Conservation (phyloP, 1,140 invertebrate species). For the Bombus breviceps region DNA sequence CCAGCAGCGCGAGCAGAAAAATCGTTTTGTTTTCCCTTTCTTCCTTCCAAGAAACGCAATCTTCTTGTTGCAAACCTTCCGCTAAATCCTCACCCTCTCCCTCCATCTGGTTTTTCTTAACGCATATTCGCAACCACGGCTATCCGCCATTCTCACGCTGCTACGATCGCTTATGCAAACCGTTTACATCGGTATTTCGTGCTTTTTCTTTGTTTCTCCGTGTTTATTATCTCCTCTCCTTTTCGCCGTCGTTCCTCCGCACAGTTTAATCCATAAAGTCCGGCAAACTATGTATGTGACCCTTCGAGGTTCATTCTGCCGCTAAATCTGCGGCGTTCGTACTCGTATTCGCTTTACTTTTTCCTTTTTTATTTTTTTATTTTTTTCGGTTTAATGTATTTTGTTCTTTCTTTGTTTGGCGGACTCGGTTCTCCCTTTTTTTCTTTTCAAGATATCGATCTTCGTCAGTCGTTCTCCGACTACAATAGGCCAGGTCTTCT, state of each 20-base stretch:
- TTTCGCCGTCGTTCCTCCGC: background rate
- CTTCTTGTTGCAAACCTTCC: too few species aligned
- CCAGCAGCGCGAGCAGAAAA: background rate
- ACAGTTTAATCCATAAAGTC: constrained; percentile 47
- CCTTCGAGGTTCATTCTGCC: constrained; percentile 43
- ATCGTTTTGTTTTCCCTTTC: background rate
- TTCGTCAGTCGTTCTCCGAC: constrained; percentile 30
- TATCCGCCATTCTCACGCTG: background rate
- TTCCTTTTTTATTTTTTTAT: background rate
- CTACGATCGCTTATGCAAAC: background rate
- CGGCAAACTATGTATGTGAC: constrained; percentile 31
- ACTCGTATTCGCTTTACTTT: background rate
- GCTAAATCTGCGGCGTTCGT: constrained; percentile 29
- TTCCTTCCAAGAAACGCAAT: background rate
- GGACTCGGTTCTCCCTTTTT: background rate
- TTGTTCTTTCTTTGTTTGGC: background rate
- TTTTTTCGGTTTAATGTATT: background rate
- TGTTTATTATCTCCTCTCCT: background rate
- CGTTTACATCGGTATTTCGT: background rate
- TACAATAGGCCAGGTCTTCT: background rate
- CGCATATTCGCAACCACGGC: background rate
- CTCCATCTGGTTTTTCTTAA: background rate
- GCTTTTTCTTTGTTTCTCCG: background rate
- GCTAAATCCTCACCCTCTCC: too few species aligned
- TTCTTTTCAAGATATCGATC: constrained; percentile 51